phyloP scores from a whole-genome alignment of 2,888 invertebrate genomes.

The Sinohyriopsis cumingii region DNA sequence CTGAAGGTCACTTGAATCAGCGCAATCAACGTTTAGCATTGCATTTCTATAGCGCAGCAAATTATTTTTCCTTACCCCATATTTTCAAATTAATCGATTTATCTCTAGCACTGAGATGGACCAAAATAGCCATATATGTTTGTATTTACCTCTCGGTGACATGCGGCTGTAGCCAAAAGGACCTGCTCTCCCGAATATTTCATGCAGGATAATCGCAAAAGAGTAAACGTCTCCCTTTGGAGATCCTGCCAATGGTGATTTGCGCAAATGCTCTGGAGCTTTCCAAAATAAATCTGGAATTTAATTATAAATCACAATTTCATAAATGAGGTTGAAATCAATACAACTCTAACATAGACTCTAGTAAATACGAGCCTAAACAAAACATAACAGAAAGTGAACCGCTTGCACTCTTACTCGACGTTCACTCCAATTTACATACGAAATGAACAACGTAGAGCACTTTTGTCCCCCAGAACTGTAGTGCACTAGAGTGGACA shows the following conservation, averaged over 20 bases:
- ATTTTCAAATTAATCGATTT: no score
- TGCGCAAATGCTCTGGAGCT: conserved; percentile 84
- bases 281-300: conserved; percentile 80
- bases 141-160: conserved; percentile 85
- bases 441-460: no score
- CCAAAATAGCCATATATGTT: neutral
- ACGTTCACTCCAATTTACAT: no score
- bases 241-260: conserved; percentile 76
- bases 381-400: neutral
- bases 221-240: conserved; percentile 80
- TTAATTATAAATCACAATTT: neutral
- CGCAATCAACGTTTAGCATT: no score
- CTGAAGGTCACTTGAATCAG: no score
- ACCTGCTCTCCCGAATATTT: conserved; percentile 68
- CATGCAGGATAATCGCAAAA: conserved; percentile 78
- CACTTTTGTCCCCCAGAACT: no score
- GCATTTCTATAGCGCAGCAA: no score
- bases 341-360: neutral
- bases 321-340: neutral
- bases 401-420: no score
- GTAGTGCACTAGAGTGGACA: no score
- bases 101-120: no score
- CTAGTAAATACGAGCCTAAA: no score
- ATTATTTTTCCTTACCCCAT: no score
- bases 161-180: conserved; percentile 76